Percentiles rank a stretch among this genome's conserved stretches.
phyloP scores from a whole-genome alignment of 2,113 vertebrate genomes.

The Columba livia region DNA sequence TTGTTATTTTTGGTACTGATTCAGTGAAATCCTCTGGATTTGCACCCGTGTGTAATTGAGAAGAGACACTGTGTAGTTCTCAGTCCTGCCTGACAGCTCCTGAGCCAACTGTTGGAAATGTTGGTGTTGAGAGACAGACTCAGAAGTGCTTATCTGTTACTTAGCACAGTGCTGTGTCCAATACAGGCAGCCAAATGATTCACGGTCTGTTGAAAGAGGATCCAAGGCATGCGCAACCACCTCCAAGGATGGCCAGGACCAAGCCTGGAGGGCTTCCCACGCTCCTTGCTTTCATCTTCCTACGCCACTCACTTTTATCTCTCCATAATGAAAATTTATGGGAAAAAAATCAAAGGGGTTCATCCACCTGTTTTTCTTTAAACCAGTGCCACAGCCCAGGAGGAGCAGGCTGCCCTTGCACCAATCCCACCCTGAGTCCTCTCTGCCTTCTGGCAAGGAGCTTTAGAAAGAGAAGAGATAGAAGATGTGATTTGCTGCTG shows the following conservation, averaged over 20 bases:
- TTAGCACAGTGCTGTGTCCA: neutral
- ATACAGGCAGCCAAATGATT: neutral
- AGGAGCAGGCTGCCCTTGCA: neutral
- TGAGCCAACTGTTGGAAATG: neutral
- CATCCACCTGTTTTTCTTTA: neutral
- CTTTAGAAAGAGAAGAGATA: neutral
- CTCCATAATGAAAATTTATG: neutral
- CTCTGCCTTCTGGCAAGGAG: neutral
- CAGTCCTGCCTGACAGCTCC: constrained; percentile 2
- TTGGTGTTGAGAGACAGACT: neutral
- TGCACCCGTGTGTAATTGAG: neutral
- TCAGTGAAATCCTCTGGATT: constrained; percentile 40
- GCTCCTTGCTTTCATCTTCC: neutral
- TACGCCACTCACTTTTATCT: neutral
- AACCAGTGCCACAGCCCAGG: neutral
- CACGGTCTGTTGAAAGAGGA: neutral
- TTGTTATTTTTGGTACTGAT: neutral
- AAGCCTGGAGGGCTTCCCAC: neutral
- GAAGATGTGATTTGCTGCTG: neutral
- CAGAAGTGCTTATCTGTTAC: neutral
- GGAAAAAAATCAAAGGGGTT: neutral
- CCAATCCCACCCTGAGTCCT: neutral
- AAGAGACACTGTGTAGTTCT: neutral
- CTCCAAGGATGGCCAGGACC: neutral
- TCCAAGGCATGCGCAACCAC: neutral